Conservation (phyloP, 2,113 vertebrate genomes). For the Entosphenus tridentatus region DNA sequence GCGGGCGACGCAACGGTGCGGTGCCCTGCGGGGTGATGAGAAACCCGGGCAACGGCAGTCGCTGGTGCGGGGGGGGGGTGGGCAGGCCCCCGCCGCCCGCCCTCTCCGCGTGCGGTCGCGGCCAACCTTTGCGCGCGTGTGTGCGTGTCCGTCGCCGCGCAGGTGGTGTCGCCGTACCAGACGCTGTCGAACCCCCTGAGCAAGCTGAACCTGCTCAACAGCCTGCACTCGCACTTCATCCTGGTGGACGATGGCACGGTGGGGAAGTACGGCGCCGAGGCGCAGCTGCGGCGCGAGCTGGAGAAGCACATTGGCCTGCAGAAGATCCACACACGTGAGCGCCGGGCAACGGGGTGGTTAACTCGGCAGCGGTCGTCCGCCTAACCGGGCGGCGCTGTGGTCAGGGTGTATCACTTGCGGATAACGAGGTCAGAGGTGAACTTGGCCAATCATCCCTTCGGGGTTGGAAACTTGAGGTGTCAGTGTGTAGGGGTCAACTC, state of each 20-base stretch:
- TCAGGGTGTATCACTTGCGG: neutral
- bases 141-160: slow-evolving; percentile 9
- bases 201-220: slow-evolving; percentile 89
- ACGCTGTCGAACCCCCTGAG: slow-evolving; percentile 86
- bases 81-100: no score
- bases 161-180: slow-evolving; percentile 89
- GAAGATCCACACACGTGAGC: slow-evolving; percentile 84
- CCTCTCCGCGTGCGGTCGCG: no score
- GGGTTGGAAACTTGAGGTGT: slow-evolving; percentile 1
- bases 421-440: no score
- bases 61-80: no score
- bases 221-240: slow-evolving; percentile 90
- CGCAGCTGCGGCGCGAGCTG: slow-evolving; percentile 59
- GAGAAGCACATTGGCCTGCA: slow-evolving; percentile 95
- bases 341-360: slow-evolving; percentile 3
- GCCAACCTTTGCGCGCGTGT: no score
- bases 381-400: neutral
- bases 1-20: no score
- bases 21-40: no score
- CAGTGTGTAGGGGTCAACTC: no score
- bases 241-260: slow-evolving; percentile 94
- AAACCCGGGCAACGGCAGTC: no score
- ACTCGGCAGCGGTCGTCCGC: neutral
- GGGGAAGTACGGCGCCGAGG: slow-evolving; percentile 83
- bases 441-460: neutral